Conservation (phyloP, 2,888 invertebrate species). For the Notocelia uddmanniana region DNA sequence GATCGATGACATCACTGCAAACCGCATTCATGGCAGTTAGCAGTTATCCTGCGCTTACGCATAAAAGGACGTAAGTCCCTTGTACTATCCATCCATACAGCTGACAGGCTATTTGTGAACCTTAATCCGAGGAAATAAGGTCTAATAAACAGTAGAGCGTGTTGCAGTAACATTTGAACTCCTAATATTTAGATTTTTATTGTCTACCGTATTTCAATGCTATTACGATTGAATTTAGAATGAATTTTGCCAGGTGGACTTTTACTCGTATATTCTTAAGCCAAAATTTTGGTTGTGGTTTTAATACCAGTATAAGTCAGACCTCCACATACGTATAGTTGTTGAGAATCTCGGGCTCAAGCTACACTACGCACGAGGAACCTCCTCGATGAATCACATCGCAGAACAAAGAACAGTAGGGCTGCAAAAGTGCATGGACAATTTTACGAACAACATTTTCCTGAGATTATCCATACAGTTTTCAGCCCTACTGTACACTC, state of each 20-base stretch:
- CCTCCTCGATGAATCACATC: too few species aligned
- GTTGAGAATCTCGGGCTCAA: neutral
- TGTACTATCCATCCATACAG: neutral
- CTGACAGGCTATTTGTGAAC: neutral
- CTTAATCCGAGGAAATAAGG: neutral
- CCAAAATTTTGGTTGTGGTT: neutral
- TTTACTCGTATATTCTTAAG: too few species aligned
- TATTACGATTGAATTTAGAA: neutral
- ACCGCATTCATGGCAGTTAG: conserved; percentile 11
- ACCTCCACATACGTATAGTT: neutral
- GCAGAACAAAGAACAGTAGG: too few species aligned
- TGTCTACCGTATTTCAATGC: neutral
- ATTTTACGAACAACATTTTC: too few species aligned
- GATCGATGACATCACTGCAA: conserved; percentile 40
- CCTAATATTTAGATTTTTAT: neutral
- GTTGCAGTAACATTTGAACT: neutral
- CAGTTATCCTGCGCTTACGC: conserved; percentile 1
- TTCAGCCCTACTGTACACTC: too few species aligned
- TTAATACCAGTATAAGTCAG: neutral
- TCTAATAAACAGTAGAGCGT: neutral
- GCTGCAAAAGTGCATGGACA: too few species aligned
- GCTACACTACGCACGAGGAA: neutral
- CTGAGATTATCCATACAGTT: too few species aligned
- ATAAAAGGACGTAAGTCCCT: neutral
- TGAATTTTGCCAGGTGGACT: neutral